Evolutionary conservation across 2,888 invertebrate genomes (phyloP), one percentile per base, ranked within the genome.

Genomic region (Tuberolachnus salignus): DNA sequence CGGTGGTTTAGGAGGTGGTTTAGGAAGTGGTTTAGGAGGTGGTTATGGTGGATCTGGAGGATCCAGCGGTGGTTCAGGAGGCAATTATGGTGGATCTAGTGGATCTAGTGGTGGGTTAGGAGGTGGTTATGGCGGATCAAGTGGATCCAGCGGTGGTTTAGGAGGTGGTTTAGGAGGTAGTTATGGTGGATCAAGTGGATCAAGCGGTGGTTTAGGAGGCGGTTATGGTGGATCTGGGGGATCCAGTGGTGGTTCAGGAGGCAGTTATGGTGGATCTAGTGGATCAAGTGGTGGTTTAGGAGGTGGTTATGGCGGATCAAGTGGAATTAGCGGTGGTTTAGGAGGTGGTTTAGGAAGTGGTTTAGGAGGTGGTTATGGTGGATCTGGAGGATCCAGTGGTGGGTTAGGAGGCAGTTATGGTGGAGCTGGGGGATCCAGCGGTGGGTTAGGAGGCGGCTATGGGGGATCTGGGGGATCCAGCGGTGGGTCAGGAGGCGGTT

Each of bases 131-230:
- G 51, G 64, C n/a, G 80, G 75, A 44, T 61, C 61, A 1, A 53
- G 74, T 51, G 70, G 75, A 10, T 61, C 42, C 1, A 34, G 59
- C 16, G 84, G 86, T 46, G 87, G 87, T 16, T 75, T 74, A 13
- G 83, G 82, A 78, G 82, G 82, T 10, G 70, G 51, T 1, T 57
- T 61, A 26, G 70, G 61, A 34, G 57, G 69, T 14, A 46, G 49
- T 70, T 83, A 84, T 59, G 85, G 84, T 8, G 84, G 84, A 21
- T 84, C 86, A 34, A 87, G 87, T 34, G 80, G 81, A 13, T 67
- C 46, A 2, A 21, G 23, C 34, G 66, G 74, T 42, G 87, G 87
- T 16, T 78, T 74, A 14, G 74, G 74, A 63, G 13, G 66, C 6
- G 64, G 71, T 3, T 42, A 34, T 8, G 53, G 64, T 23, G 80